phyloP scores from a whole-genome alignment of 2,113 vertebrate species.

The Tupaia chinensis region DNA sequence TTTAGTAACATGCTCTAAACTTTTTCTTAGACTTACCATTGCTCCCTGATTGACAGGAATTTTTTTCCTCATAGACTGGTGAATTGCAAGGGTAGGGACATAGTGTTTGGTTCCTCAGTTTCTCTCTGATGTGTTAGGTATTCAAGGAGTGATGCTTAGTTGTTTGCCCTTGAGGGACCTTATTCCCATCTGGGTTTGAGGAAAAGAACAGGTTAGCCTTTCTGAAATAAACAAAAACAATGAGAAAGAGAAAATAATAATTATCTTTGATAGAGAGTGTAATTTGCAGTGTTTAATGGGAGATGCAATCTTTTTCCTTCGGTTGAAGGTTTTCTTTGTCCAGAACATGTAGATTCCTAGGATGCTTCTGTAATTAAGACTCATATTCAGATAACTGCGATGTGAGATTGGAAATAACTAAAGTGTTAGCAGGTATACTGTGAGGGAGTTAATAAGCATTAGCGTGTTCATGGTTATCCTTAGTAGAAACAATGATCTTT shows the following conservation, averaged over 20 bases:
- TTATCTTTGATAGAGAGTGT: background rate
- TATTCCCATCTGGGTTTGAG: background rate
- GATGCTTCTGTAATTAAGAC: constrained; percentile 33
- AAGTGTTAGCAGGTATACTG: background rate
- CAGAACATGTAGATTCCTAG: background rate
- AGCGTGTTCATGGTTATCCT: constrained; percentile 13
- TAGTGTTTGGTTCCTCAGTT: constrained; percentile 1
- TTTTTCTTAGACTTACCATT: constrained; percentile 39
- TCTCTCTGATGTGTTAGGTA: background rate
- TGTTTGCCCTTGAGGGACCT: background rate
- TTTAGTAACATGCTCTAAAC: background rate
- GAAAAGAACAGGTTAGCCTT: constrained; percentile 13
- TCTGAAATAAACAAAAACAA: background rate
- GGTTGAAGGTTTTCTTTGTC: constrained; percentile 43
- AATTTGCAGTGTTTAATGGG: constrained; percentile 37
- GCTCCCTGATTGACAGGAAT: background rate
- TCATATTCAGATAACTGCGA: constrained; percentile 2
- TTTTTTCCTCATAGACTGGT: background rate
- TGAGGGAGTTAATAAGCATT: constrained; percentile 40
- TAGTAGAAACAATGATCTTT: constrained; percentile 32
- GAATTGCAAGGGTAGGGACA: background rate
- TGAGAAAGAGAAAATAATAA: background rate
- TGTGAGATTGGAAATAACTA: background rate
- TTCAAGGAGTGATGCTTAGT: background rate
- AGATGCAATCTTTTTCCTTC: constrained; percentile 41